These are phyloP conservation scores for Cephus runcator DNA, from an alignment of 2,888 invertebrate genomes.

Conservation along the genomic window DNA sequence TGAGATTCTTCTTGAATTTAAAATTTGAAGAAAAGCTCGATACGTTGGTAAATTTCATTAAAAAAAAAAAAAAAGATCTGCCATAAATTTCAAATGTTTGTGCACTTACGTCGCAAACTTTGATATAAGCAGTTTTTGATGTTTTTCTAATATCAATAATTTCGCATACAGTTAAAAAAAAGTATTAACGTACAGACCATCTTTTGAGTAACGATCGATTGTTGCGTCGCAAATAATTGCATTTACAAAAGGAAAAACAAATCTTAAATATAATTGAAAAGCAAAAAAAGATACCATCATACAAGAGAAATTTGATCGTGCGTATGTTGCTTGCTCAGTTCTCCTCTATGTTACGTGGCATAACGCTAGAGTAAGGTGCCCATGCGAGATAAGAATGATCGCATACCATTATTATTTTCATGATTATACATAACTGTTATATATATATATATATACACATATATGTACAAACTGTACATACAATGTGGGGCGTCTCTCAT, in stretches of 20 bases:
- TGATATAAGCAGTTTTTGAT: not conserved
- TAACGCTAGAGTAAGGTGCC: not conserved
- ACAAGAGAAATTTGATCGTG: constrained; percentile 14
- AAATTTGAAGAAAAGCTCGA: not conserved
- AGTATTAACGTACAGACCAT: not conserved
- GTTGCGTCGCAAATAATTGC: not conserved
- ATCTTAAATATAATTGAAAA: not conserved
- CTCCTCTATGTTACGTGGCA: constrained; percentile 16
- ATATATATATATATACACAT: not conserved
- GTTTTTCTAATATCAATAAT: not conserved
- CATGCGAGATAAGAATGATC: not conserved
- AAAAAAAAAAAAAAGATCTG: too few relatives aligned
- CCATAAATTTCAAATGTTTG: not conserved
- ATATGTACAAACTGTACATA: not conserved
- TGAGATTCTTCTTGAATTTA: constrained; percentile 26
- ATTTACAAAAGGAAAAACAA: not conserved
- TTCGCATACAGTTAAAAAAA: not conserved
- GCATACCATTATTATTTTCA: not conserved
- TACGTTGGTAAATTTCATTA: not conserved
- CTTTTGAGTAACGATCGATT: not conserved
- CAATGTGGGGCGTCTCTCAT: not conserved
- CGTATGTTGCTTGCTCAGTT: constrained; percentile 29
- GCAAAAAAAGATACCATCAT: not conserved
- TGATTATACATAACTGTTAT: not conserved
- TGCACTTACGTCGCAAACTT: not conserved